phyloP scores from a whole-genome alignment of 2,888 invertebrate genomes.

The Mesorhabditis sp. region DNA sequence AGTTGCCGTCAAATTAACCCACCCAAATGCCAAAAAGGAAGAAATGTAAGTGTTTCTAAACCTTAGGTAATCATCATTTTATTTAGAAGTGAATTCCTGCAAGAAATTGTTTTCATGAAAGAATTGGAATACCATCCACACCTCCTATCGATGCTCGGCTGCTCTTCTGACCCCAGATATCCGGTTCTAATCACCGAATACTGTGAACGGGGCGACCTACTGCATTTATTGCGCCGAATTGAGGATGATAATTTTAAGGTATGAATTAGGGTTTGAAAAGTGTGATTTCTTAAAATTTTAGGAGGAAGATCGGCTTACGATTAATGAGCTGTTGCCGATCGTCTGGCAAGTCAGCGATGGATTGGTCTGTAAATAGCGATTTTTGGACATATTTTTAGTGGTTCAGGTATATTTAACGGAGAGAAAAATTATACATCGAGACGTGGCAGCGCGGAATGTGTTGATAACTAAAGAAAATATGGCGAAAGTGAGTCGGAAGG shows the following conservation, averaged over 20 bases:
- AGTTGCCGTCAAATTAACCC: conserved; percentile 2
- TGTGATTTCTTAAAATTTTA: background rate
- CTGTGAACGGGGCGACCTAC: background rate
- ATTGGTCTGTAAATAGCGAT: background rate
- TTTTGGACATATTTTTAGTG: background rate
- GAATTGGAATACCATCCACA: conserved; percentile 6
- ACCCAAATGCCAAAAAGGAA: background rate
- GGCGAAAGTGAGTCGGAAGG: background rate
- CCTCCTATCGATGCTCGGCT: background rate
- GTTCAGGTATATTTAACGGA: background rate
- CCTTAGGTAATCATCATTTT: background rate
- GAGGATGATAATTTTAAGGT: background rate
- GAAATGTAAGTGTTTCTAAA: background rate
- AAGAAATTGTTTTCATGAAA: conserved; percentile 1
- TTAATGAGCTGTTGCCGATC: background rate
- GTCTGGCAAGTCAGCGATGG: background rate
- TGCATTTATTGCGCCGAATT: background rate
- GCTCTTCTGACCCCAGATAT: background rate
- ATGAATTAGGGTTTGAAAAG: background rate
- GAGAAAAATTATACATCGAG: background rate
- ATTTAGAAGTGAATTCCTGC: background rate
- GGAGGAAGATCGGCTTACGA: background rate
- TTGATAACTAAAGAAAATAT: background rate
- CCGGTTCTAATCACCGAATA: conserved; percentile 1
- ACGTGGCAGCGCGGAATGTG: background rate